Evolutionary conservation across 1,140 invertebrate species (phyloP).

Genomic region (Drosophila pseudoobscura): DNA sequence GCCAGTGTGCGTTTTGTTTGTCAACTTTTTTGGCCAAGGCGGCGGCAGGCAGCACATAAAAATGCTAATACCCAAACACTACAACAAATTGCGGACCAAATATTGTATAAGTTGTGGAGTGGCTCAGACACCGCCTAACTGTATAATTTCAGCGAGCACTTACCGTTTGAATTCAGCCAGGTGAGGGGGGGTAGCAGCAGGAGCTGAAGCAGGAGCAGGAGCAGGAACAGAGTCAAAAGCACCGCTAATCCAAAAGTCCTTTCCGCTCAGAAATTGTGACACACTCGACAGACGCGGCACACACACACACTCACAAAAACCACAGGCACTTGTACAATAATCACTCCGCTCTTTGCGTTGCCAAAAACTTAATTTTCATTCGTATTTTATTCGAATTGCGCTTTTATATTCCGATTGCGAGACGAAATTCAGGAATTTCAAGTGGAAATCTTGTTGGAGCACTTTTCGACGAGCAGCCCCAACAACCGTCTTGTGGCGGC

Average conservation of each 20-base stretch:
- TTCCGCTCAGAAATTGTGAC: slow-evolving; percentile 21
- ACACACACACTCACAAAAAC: slow-evolving; percentile 43
- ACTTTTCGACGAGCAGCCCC: slow-evolving; percentile 54
- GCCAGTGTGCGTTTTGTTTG: slow-evolving; percentile 64
- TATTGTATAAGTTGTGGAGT: slow-evolving; percentile 28
- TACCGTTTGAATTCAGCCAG: slow-evolving; percentile 49
- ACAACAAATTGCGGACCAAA: slow-evolving; percentile 69
- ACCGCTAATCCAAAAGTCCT: slow-evolving; percentile 64
- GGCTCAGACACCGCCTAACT: no score
- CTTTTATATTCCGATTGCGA: slow-evolving; percentile 58
- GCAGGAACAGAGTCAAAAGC: slow-evolving; percentile 24
- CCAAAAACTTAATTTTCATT: slow-evolving; percentile 42
- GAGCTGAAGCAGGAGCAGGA: no score
- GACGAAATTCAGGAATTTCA: slow-evolving; percentile 81
- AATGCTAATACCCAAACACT: slow-evolving; percentile 77
- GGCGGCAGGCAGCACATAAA: slow-evolving; percentile 52
- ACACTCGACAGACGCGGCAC: slow-evolving; percentile 27
- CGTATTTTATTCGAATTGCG: slow-evolving; percentile 60
- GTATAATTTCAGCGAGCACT: slow-evolving; percentile 28
- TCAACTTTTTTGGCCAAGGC: slow-evolving; percentile 62
- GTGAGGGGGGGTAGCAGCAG: no score
- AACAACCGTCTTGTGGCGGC: slow-evolving; percentile 16
- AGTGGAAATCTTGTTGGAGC: slow-evolving; percentile 80
- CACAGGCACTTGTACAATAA: slow-evolving; percentile 47
- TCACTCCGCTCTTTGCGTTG: not conserved